Percentiles rank a stretch among this genome's conserved stretches.
These are phyloP conservation scores for Heliconius hermathena DNA, from an alignment of 1,140 invertebrate genomes.

Conservation along the genomic window DNA sequence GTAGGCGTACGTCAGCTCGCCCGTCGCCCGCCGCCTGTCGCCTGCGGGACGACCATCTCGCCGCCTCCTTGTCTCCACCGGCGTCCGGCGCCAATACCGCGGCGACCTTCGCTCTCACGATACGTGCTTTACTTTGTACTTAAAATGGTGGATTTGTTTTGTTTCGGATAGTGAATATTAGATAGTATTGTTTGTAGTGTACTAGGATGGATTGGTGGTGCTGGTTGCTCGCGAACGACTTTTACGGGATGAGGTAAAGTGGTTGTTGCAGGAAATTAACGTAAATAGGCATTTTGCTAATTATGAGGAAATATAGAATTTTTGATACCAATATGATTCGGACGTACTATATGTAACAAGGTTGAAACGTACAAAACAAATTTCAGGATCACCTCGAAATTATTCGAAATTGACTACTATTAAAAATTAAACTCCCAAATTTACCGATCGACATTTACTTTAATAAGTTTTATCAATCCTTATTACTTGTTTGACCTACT, in stretches of 20 bases:
- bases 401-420: background rate
- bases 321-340: background rate
- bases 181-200: constrained; percentile 6
- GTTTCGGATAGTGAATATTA: background rate
- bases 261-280: background rate
- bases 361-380: background rate
- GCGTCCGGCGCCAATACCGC: constrained; percentile 29
- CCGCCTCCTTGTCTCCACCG: constrained; percentile 30
- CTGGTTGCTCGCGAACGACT: constrained; percentile 23
- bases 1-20: constrained; percentile 17
- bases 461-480: background rate
- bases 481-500: constrained; percentile 5
- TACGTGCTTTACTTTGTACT: constrained; percentile 15
- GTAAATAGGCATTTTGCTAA: background rate
- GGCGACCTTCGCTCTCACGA: constrained; percentile 32
- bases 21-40: too few species aligned
- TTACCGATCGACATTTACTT: background rate
- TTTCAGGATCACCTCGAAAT: background rate
- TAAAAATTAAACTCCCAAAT: background rate
- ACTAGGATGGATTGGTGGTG: constrained; percentile 29
- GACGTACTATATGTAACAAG: background rate
- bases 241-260: constrained; percentile 29
- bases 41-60: constrained; percentile 29
- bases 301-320: background rate
- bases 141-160: background rate